Base-by-base conservation (phyloP, 1,140 invertebrate species). In the Pseudomyrmex dendroicus region DNA sequence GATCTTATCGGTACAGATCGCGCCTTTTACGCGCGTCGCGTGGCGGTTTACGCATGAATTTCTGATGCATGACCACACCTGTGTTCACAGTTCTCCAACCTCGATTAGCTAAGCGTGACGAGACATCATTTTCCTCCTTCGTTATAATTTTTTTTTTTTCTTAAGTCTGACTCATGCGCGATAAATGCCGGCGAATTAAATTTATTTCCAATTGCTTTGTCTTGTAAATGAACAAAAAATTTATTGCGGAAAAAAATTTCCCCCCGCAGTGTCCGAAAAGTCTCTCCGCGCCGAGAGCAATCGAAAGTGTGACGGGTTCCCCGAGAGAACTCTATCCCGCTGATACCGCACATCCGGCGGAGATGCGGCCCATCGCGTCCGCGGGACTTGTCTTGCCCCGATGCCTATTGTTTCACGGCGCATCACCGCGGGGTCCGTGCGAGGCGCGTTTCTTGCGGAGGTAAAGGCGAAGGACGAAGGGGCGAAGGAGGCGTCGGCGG, bases 381-480 rank as follows among this genome's bases (percentile, higher is more conserved):
- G 61, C 73, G 73, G 35, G 46, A 76, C 61, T 66, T 52, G 73
- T 66, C 73, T 77, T 63, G 50, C 10, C 8, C 62, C 48, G 15
- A 44, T 67, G 50, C 17, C 78, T 82, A 82, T 82, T 82, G 78
- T 82, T 82, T 82, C 70, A 82, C 70, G 70, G 66, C 64, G 25
- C 50, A 82, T 50, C 62, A 66, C 52, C 57, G 35, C 63, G 76
- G 50, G 52, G 77, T 64, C 68, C 73, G 68, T 84, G 67, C 25
- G 25, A 25, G 25, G 25, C 25, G 25, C 54, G 73, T 76, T 84
- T 78, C 80, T 68, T 84, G 73, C 72, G 64, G 62, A 64, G 84
- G 70, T 84, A 88, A 73, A 82, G 86, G 84, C 78, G 63, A 89
- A 82, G 68, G 74, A 78, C 62, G 63, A 84, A 85, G 77, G 76